Evolutionary conservation across 2,888 invertebrate genomes (phyloP).

Genomic region (Lasius fuliginosus): DNA sequence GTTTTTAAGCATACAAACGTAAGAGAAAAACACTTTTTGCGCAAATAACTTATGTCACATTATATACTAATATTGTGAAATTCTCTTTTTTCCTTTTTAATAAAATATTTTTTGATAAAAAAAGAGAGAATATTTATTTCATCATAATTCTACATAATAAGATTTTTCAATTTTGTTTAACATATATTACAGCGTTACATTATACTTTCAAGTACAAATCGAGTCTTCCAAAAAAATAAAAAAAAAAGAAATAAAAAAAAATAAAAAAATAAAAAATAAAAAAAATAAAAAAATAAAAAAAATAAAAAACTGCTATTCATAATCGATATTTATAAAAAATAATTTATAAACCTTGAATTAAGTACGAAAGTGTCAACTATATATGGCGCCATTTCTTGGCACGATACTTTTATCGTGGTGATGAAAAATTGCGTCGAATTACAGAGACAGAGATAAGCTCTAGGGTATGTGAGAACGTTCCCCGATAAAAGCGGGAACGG

Average conservation of each 20-base stretch:
- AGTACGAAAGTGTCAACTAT: conserved; percentile 18
- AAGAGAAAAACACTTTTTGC: neutral
- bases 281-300: no score
- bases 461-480: conserved; percentile 53
- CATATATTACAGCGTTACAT: neutral
- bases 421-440: conserved; percentile 68
- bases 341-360: conserved; percentile 7
- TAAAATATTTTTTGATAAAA: neutral
- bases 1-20: neutral
- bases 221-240: neutral
- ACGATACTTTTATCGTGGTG: conserved; percentile 31
- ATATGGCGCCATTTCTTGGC: neutral
- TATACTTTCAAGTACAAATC: neutral
- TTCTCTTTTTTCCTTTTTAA: neutral
- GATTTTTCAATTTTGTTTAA: neutral
- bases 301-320: neutral
- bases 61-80: neutral
- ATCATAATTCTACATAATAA: neutral
- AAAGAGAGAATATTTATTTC: neutral
- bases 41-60: neutral
- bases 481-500: conserved; percentile 36
- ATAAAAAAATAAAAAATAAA: neutral
- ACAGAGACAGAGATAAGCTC: conserved; percentile 63
- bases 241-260: no score
- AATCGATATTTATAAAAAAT: conserved; percentile 14